Base-by-base conservation (phyloP, 2,888 invertebrate genomes). In the Megaustenia siamemsis region DNA sequence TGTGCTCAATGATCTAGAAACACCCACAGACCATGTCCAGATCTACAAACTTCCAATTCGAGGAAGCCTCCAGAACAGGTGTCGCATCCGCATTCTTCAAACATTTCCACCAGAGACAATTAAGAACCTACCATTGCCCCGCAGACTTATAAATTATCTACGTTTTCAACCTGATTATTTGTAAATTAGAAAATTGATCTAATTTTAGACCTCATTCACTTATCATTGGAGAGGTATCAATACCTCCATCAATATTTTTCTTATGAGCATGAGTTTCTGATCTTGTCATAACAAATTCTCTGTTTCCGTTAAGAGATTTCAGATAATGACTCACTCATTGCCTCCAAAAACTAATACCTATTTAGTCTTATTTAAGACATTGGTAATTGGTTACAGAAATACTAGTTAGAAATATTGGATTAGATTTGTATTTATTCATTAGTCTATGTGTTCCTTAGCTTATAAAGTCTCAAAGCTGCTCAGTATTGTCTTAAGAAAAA, bases 1-100 rank as follows among this genome's bases (percentile, higher is more conserved):
- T 43, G 91, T 93, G 8, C 88, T 93, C 83, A 93, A 93, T 87
- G 90, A 92, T 82, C 87, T 89, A 82, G 93, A 92, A 80, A 89
- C 91, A 32, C 90, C 90, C 3, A 87, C 90, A 43, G 93, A 93
- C 84, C 93, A 91, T 85, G 90, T 93, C 28, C 93, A 93, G 88
- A 91, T 93, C 60, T 93, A 93, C 89, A 93, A 93, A 83, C 89
- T 93, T 77, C 93, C 93, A 4, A 91, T 88, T n/a, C 86, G 89
- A 15, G 89, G 92, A 40, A 91, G 90, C 80, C 89, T 94, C 43
- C 93, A 93, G 89, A 92, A 90, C 84, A 88, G 93, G 43, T 93
- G 93, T 82, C 89, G 93, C 2, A 90, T 91, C 40, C 88, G 92
- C 45, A 93, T 93, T 63, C 88, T 93, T 53, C 93, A 93, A 87